Evolutionary conservation across 2,797 vertebrate species (phyloP), one percentile per base, ranked within the genome.

Genomic region (Buphagus erythrorhynchus): DNA sequence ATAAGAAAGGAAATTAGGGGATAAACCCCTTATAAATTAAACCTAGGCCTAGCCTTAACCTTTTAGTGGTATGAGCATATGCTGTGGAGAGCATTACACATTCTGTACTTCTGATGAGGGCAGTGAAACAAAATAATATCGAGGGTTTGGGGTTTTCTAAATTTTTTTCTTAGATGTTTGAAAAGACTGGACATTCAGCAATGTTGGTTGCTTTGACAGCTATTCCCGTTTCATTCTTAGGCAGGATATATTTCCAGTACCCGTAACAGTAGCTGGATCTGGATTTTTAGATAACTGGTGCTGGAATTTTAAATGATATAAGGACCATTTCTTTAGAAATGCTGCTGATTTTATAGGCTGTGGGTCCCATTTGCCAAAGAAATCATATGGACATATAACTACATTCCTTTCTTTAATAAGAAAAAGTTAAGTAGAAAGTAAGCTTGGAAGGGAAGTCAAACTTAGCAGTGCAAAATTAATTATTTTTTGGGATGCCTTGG

Each of bases 1-100:
- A 35, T 31, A 36, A 26, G 28, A 54, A 10, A 62, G 12, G 42
- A 71, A 52, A 65, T 46, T 1, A 5, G 74, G 49, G 43, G 33
- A 57, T 78, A 86, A 91, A 80, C 22, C 80, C 63, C 59, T 54
- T 79, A 18, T 22, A 46, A 79, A 49, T 89, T 48, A 90, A 90
- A 82, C 74, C 74, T 43, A 92, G 97, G 97, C 95, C 58, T 81
- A 90, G 97, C 97, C 97, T 97, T 97, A 95, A 96, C 74, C 91
- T 89, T 88, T 1, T 78, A 29, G 61, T 54, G 85, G 88, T 62
- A 78, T 7, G 57, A 21, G 43, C 29, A 9, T 66, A 52, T 89
- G 59, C 85, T 75, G 12, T 45, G 79, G 86, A 75, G 81, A 74
- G 21, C 57, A 2, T 74, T 76, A 87, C 57, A 12, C 40, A 7